These are phyloP conservation scores for Bradypodion pumilum DNA, from an alignment of 2,797 vertebrate species.

Conservation along the genomic window DNA sequence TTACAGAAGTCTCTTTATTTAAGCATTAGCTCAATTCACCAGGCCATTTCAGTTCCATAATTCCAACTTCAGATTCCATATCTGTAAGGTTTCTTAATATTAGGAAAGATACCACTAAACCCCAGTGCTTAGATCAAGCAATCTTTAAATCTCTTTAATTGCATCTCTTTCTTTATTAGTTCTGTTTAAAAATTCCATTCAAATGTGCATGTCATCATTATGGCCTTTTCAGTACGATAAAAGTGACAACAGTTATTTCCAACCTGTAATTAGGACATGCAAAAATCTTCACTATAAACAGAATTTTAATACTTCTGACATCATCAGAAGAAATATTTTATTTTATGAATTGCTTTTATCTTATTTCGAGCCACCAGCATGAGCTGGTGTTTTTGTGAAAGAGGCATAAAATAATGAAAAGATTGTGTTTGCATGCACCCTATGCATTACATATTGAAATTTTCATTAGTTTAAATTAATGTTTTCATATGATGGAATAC, in stretches of 20 bases:
- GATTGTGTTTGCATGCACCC: conserved; percentile 21
- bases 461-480: conserved; percentile 28
- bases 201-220: conserved; percentile 56
- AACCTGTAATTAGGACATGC: conserved; percentile 55
- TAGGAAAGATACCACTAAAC: conserved; percentile 29
- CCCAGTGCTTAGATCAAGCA: conserved; percentile 41
- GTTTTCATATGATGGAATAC: conserved; percentile 15
- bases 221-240: conserved; percentile 50
- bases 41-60: not conserved
- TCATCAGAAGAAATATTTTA: conserved; percentile 56
- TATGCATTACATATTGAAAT: conserved; percentile 33
- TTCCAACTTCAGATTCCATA: conserved; percentile 37
- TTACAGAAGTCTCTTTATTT: conserved; percentile 12
- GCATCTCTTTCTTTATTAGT: conserved; percentile 50
- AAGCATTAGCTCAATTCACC: not conserved
- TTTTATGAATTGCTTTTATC: conserved; percentile 62
- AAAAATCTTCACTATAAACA: conserved; percentile 61
- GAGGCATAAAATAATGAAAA: conserved; percentile 42
- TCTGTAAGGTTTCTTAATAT: conserved; percentile 38
- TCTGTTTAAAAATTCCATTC: conserved; percentile 55
- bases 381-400: conserved; percentile 45
- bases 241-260: conserved; percentile 57
- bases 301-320: conserved; percentile 56
- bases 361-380: conserved; percentile 57
- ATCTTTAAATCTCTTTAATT: conserved; percentile 58